phyloP scores from a whole-genome alignment of 2,888 invertebrate species.

The Trypoxylon attenuatum region DNA sequence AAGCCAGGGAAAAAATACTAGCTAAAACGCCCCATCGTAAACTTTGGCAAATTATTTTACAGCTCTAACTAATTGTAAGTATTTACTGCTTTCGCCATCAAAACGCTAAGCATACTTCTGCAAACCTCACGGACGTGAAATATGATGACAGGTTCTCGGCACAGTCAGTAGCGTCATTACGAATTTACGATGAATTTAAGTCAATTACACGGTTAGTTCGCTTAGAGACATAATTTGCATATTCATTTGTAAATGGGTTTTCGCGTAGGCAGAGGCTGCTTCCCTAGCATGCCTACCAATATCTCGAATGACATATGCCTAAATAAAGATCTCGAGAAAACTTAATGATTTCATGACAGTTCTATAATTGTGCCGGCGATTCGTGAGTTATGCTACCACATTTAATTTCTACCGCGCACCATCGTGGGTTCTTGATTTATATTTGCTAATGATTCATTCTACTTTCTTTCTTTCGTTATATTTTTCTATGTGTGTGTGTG shows the following conservation, averaged over 20 bases:
- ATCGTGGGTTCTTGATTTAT: background rate
- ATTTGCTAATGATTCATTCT: too few species aligned
- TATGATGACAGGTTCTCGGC: too few species aligned
- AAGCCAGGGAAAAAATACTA: too few species aligned
- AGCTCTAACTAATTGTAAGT: too few species aligned
- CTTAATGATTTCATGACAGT: constrained; percentile 16
- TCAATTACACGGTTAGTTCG: background rate
- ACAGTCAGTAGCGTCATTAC: too few species aligned
- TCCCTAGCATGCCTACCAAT: background rate
- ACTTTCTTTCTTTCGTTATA: too few species aligned
- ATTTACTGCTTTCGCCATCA: too few species aligned
- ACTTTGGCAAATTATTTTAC: too few species aligned
- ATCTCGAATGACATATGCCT: background rate
- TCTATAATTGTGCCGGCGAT: constrained; percentile 8
- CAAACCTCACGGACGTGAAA: too few species aligned
- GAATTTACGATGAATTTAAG: background rate
- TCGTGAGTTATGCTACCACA: background rate
- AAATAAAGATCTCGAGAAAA: constrained; percentile 8
- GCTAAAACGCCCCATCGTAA: too few species aligned
- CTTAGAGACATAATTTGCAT: background rate
- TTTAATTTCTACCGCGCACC: background rate
- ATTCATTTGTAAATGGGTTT: background rate
- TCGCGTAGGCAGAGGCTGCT: background rate
- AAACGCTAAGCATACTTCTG: too few species aligned
- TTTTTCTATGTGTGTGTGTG: too few species aligned